A percentile compares a stretch with the other conserved stretches of the same genome.
Conservation (phyloP, 53 echinoderm and acorn worm genomes). For the Luidia sarsii region DNA sequence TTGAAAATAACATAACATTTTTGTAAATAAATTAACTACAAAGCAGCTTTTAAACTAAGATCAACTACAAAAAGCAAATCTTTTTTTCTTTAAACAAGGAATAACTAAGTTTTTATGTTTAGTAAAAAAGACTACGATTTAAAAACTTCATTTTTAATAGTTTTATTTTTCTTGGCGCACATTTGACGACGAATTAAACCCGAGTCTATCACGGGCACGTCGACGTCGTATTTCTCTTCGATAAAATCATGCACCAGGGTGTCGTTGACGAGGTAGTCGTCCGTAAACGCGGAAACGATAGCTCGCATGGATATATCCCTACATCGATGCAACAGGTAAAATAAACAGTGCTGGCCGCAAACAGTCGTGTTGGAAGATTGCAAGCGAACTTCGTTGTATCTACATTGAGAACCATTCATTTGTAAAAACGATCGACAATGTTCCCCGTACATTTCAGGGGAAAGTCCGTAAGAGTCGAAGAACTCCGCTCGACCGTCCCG, state of each 20-base stretch:
- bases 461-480: conserved; percentile 32
- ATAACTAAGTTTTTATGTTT: neutral
- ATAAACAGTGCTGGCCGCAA: conserved; percentile 30
- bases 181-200: conserved; percentile 9
- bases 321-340: conserved; percentile 8
- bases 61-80: neutral
- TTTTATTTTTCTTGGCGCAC: neutral
- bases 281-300: neutral
- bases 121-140: neutral
- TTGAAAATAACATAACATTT: no score
- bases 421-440: conserved; percentile 21
- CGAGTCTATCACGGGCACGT: neutral
- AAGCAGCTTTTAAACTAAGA: no score
- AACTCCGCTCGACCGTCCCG: conserved; percentile 7
- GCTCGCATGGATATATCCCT: neutral
- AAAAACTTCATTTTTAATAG: neutral
- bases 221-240: neutral
- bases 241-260: conserved; percentile 15
- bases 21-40: no score
- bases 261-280: conserved; percentile 5
- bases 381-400: conserved; percentile 14
- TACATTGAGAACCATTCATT: no score
- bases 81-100: neutral
- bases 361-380: conserved; percentile 20
- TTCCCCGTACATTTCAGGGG: neutral